Percentiles rank a stretch among this genome's conserved stretches.
Conservation (phyloP, 2,113 vertebrate species). For the Hippopotamus amphibius region DNA sequence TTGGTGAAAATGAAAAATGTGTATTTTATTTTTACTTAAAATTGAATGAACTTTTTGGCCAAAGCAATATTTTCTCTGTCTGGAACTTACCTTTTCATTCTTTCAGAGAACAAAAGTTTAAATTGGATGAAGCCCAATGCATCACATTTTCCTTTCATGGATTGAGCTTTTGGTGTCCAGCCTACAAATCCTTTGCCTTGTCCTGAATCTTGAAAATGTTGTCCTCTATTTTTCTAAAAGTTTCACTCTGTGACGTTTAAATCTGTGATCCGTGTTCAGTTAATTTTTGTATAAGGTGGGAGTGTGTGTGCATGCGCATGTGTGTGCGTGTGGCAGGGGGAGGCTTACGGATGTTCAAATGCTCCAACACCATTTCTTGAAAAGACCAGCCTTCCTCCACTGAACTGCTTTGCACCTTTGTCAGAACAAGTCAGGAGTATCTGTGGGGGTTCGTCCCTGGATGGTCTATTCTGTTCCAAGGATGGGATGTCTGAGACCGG, state of each 20-base stretch:
- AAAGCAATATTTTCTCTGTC: not conserved
- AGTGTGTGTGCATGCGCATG: accelerated
- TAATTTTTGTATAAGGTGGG: not conserved
- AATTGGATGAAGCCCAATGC: not conserved
- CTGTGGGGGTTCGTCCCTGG: accelerated
- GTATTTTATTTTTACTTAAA: too few species aligned
- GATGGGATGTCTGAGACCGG: not conserved
- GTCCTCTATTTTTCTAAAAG: not conserved
- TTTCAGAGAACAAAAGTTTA: not conserved
- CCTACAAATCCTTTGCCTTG: not conserved
- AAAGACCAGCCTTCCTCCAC: not conserved
- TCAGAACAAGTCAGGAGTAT: not conserved
- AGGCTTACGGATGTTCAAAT: accelerated
- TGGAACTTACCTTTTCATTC: not conserved
- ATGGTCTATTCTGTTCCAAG: accelerated
- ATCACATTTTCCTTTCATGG: not conserved
- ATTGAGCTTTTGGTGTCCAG: not conserved
- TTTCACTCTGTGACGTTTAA: not conserved
- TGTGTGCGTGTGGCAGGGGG: accelerated
- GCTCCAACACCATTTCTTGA: not conserved
- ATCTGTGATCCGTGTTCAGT: not conserved
- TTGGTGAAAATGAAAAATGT: too few species aligned
- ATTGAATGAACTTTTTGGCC: too few species aligned
- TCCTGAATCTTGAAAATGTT: not conserved
- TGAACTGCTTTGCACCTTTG: not conserved